Evolutionary conservation across 2,797 vertebrate species (phyloP), one percentile per base, ranked within the genome.

Genomic region (Malurus splendens): DNA sequence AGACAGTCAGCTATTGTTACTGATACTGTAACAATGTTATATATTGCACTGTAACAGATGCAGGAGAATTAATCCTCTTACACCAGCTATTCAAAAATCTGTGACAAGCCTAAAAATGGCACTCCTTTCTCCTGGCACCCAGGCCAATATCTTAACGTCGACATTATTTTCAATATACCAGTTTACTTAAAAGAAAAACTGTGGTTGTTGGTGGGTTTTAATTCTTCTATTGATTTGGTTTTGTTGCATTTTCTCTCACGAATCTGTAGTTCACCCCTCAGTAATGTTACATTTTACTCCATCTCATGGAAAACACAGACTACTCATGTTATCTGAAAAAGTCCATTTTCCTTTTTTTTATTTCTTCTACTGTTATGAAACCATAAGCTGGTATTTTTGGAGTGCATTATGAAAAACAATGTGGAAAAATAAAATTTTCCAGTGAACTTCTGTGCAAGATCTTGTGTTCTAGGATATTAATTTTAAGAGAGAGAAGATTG

Each of bases 171-270:
- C 55, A 76, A 10, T 30, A 10, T 62, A 61, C 5, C 7, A 7
- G 18, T 71, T 39, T 45, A 55, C n/a, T 85, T 74, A 51, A 82
- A 74, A 74, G 0, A 13, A 72, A 86, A 84, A n/a, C 20, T 32
- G 42, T 78, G 14, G 32, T 22, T 79, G 25, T 86, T 76, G 30
- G 19, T 70, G 20, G 33, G 47, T 81, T 45, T 14, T 65, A 14
- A 18, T 22, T 71, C 4, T 28, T 44, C 22, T 13, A 2, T 4
- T 66, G 6, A 4, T 6, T 42, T 14, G 3, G 0, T 22, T 33
- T 76, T 56, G 45, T 60, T 73, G 1, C 4, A 12, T 86, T 86
- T 83, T 55, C n/a, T 70, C 15, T 90, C 30, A 74, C n/a, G 50
- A 85, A 54, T 36, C 27, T 24, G 6, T 76, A 66, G 64, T 56